phyloP scores from a whole-genome alignment of 2,888 invertebrate genomes.

The Amphiduros pacificus region DNA sequence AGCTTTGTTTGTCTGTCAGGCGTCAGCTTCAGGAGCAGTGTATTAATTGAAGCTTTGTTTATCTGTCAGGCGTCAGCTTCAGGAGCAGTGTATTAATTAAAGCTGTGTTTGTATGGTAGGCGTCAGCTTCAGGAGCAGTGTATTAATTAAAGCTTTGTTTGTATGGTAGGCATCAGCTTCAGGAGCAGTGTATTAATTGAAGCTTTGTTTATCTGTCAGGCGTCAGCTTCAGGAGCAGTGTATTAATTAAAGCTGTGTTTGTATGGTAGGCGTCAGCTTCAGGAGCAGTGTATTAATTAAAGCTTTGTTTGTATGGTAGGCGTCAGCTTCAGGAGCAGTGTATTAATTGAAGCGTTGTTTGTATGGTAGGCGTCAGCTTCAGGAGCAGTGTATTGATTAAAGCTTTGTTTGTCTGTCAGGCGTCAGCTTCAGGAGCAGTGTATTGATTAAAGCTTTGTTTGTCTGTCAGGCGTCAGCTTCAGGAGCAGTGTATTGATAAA shows the following conservation, averaged over 20 bases:
- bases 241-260: background rate
- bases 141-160: too few species aligned
- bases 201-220: too few species aligned
- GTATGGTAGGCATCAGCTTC: too few species aligned
- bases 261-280: background rate
- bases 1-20: background rate
- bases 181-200: too few species aligned
- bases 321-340: too few species aligned
- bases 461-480: background rate
- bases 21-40: background rate
- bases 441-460: background rate
- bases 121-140: background rate
- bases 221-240: too few species aligned
- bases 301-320: too few species aligned
- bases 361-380: background rate
- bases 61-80: background rate
- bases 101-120: background rate
- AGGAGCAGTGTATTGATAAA: background rate
- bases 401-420: background rate
- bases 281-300: background rate
- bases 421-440: background rate
- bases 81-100: background rate
- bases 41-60: background rate
- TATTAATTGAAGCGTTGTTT: background rate
- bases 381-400: background rate